Conservation (phyloP, 2,113 vertebrate species). For the Balaenoptera acutorostrata region DNA sequence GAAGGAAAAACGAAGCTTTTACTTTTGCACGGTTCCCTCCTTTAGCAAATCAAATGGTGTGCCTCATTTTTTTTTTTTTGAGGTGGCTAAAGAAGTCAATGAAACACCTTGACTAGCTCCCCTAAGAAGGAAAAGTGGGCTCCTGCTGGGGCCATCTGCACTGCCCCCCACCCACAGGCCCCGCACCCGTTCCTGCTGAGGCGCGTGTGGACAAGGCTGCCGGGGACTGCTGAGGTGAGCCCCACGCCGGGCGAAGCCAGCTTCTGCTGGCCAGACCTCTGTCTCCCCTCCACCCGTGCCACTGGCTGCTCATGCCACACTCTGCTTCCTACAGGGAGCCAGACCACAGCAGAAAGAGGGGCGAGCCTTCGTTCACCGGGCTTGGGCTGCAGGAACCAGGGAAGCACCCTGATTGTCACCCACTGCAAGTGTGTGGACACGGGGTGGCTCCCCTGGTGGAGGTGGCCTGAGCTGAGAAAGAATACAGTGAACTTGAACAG, state of each 20-base stretch:
- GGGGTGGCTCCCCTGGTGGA: neutral
- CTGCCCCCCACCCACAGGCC: neutral
- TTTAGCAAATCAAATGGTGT: neutral
- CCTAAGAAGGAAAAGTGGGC: neutral
- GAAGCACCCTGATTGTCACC: rapidly evolving
- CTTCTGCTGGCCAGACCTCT: neutral
- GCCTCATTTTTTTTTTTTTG: neutral
- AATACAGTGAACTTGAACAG: neutral
- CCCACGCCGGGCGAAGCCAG: neutral
- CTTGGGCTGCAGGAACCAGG: neutral
- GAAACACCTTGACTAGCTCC: neutral
- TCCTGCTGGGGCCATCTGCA: too few relatives aligned
- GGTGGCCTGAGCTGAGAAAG: neutral
- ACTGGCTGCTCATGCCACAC: neutral
- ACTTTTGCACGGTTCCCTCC: neutral
- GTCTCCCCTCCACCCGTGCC: neutral
- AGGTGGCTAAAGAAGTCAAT: neutral
- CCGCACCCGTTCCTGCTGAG: neutral
- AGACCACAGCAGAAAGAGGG: neutral
- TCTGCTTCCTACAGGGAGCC: neutral
- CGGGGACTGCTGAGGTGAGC: rapidly evolving
- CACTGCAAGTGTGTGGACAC: neutral
- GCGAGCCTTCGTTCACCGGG: neutral
- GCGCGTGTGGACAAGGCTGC: neutral
- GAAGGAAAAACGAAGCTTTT: neutral